Percentiles rank a stretch among this genome's conserved stretches.
These are phyloP conservation scores for Clarias macrocephalus DNA, from an alignment of 2,113 vertebrate species.

Conservation along the genomic window DNA sequence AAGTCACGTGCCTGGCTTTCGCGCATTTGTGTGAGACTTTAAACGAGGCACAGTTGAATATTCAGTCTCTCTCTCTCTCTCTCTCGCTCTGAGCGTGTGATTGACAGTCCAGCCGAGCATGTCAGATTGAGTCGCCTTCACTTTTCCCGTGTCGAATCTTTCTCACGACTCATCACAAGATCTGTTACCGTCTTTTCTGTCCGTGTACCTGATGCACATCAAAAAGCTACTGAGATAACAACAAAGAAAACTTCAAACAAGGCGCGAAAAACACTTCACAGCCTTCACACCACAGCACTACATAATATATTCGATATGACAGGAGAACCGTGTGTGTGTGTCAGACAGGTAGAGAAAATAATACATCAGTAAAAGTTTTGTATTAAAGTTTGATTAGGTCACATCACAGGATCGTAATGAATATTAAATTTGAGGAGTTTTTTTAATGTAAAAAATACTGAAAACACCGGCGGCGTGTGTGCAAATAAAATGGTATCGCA, in stretches of 20 bases:
- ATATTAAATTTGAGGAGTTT: not conserved
- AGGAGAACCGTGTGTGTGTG: not conserved
- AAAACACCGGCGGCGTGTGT: not conserved
- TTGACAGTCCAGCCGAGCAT: constrained; percentile 4
- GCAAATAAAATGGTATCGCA: not conserved
- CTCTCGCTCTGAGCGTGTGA: not conserved
- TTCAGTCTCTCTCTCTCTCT: not conserved
- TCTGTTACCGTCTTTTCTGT: constrained; percentile 19
- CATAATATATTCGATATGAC: constrained; percentile 25
- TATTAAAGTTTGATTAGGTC: not conserved
- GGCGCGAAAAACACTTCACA: constrained; percentile 3
- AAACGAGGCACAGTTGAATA: not conserved
- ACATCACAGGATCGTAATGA: not conserved
- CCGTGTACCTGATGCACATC: not conserved
- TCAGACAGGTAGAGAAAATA: not conserved
- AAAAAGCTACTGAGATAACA: not conserved
- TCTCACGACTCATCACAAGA: constrained; percentile 6
- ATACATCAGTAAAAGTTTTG: not conserved
- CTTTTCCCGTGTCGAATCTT: constrained; percentile 16
- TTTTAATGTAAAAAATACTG: not conserved
- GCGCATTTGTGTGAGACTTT: not conserved
- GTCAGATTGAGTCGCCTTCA: constrained; percentile 11
- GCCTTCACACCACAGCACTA: not conserved
- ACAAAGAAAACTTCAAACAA: constrained; percentile 20
- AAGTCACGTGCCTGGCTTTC: not conserved